Evolutionary conservation across 2,113 vertebrate species (phyloP).

Genomic region (Paralichthys olivaceus): DNA sequence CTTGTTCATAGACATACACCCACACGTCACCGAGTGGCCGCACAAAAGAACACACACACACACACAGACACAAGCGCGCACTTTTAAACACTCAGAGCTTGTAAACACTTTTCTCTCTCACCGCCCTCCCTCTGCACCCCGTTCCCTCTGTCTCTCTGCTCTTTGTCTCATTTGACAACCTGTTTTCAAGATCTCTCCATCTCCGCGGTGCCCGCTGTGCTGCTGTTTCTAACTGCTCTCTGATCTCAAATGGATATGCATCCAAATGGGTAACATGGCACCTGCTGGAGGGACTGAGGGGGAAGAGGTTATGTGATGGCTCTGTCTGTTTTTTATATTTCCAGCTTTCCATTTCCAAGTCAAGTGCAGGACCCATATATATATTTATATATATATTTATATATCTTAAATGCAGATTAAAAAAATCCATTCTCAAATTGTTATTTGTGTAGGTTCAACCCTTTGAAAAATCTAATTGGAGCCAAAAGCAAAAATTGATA

Average conservation of each 20-base stretch:
- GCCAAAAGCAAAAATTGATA: neutral
- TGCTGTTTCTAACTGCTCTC: conserved; percentile 14
- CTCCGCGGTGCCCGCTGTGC: conserved; percentile 15
- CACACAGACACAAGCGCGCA: conserved; percentile 9
- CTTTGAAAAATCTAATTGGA: neutral
- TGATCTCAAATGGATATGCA: conserved; percentile 13
- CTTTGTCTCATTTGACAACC: conserved; percentile 56
- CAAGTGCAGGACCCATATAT: neutral
- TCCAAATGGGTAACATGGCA: conserved; percentile 35
- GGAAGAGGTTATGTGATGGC: neutral
- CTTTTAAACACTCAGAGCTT: conserved; percentile 55
- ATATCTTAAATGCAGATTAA: neutral
- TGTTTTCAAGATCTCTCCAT: conserved; percentile 17
- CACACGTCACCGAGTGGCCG: conserved; percentile 12
- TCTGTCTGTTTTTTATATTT: neutral
- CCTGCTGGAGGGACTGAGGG: conserved; percentile 28
- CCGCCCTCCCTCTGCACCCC: conserved; percentile 15
- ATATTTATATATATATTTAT: too few species aligned
- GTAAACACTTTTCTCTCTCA: conserved; percentile 46
- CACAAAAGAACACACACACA: conserved; percentile 3
- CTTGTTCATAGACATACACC: neutral
- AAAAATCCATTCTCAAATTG: too few species aligned
- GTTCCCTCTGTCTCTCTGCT: conserved; percentile 38
- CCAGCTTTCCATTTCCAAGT: neutral
- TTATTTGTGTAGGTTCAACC: neutral